A percentile compares a stretch with the other conserved stretches of the same genome.
These are phyloP conservation scores for Dorcus hopei DNA, from an alignment of 2,888 invertebrate species.

Conservation along the genomic window DNA sequence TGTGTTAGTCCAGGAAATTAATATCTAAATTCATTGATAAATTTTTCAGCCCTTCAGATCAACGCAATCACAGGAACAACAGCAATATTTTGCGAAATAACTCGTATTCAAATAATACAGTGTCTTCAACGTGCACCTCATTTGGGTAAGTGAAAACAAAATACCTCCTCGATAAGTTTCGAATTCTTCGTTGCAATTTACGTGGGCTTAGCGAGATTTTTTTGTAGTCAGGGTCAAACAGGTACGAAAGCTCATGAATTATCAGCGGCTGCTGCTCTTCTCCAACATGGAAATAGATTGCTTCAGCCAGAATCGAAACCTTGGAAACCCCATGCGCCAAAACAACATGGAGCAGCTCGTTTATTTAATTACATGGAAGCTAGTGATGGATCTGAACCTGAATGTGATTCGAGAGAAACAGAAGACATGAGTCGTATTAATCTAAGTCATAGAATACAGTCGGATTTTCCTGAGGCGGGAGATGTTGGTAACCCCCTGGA, in stretches of 20 bases:
- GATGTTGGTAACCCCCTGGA: constrained; percentile 49
- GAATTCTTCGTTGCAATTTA: too few species aligned
- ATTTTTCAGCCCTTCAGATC: constrained; percentile 59
- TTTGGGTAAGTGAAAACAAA: constrained; percentile 21
- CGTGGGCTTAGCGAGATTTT: too few species aligned
- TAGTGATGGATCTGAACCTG: constrained; percentile 65
- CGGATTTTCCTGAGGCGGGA: constrained; percentile 66
- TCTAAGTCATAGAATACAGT: constrained; percentile 45
- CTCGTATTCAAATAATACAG: constrained; percentile 17
- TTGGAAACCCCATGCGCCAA: constrained; percentile 42
- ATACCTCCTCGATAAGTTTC: too few species aligned
- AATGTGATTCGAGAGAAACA: constrained; percentile 48
- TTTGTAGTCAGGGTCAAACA: constrained; percentile 21
- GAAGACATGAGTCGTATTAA: constrained; percentile 44
- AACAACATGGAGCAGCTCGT: constrained; percentile 62
- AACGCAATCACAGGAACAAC: constrained; percentile 58
- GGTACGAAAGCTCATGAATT: constrained; percentile 34
- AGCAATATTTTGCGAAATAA: constrained; percentile 49
- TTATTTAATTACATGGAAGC: constrained; percentile 74
- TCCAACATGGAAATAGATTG: constrained; percentile 44
- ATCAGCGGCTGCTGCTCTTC: constrained; percentile 37
- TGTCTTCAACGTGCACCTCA: constrained; percentile 18
- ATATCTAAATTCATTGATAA: constrained; percentile 1
- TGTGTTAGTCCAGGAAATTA: neutral
- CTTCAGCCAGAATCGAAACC: constrained; percentile 41